Percentiles rank a stretch among this genome's conserved stretches.
These are phyloP conservation scores for Allolobophora icterica DNA, from an alignment of 2,888 invertebrate genomes.

Conservation along the genomic window DNA sequence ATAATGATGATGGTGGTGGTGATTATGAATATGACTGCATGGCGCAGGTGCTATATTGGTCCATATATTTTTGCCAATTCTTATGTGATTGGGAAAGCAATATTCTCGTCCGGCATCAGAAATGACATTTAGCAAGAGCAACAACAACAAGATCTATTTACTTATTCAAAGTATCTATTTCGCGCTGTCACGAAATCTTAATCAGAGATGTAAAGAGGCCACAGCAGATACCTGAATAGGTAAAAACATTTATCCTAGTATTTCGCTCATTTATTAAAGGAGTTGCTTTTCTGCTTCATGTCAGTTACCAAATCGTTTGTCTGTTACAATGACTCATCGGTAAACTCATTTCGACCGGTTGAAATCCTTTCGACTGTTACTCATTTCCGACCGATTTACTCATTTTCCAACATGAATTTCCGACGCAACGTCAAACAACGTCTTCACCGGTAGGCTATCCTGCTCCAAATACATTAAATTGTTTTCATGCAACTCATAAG, in stretches of 20 bases:
- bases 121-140: too few species aligned
- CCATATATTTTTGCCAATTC: too few species aligned
- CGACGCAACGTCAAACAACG: background rate
- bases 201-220: too few species aligned
- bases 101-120: too few species aligned
- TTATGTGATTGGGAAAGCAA: too few species aligned
- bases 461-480: too few species aligned
- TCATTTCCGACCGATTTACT: background rate
- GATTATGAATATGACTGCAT: too few species aligned
- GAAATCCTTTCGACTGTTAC: background rate
- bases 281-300: background rate
- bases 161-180: too few species aligned
- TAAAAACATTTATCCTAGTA: background rate
- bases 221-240: too few species aligned
- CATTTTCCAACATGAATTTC: background rate
- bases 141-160: background rate
- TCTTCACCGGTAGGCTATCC: background rate
- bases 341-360: background rate
- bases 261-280: background rate
- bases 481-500: background rate
- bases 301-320: background rate
- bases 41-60: too few species aligned
- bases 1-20: conserved; percentile 28
- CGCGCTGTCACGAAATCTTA: too few species aligned
- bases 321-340: background rate